Conservation (phyloP, 2,113 vertebrate species). For the Esox niger region DNA sequence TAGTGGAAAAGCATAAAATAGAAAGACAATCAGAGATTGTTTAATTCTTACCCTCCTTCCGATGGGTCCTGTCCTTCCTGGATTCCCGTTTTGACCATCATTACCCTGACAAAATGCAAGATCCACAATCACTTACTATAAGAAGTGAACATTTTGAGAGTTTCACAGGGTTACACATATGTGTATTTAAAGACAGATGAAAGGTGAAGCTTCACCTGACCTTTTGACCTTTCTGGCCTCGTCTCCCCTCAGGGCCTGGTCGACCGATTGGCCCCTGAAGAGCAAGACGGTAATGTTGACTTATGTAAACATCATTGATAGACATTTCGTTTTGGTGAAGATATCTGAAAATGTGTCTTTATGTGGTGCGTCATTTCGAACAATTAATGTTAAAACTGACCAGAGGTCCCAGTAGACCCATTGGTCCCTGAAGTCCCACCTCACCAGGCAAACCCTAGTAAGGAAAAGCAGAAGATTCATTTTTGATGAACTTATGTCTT, state of each 20-base stretch:
- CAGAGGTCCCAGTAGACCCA: conserved; percentile 60
- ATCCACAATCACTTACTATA: not conserved
- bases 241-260: conserved; percentile 62
- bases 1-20: not conserved
- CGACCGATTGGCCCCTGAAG: conserved; percentile 68
- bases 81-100: conserved; percentile 56
- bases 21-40: no score
- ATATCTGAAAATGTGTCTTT: not conserved
- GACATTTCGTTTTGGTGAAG: not conserved
- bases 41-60: conserved; percentile 68
- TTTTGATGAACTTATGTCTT: not conserved
- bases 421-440: conserved; percentile 60
- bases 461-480: not conserved
- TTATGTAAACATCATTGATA: not conserved
- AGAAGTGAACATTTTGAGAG: not conserved
- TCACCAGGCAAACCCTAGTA: conserved; percentile 63
- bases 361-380: not conserved
- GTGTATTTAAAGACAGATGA: not conserved
- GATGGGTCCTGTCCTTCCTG: conserved; percentile 61
- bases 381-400: conserved; percentile 46
- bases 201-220: conserved; percentile 54
- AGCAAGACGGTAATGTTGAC: not conserved
- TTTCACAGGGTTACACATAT: not conserved
- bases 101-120: conserved; percentile 60
- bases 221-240: conserved; percentile 76